phyloP scores from a whole-genome alignment of 2,113 vertebrate species.

The Coptodon rendalli region DNA sequence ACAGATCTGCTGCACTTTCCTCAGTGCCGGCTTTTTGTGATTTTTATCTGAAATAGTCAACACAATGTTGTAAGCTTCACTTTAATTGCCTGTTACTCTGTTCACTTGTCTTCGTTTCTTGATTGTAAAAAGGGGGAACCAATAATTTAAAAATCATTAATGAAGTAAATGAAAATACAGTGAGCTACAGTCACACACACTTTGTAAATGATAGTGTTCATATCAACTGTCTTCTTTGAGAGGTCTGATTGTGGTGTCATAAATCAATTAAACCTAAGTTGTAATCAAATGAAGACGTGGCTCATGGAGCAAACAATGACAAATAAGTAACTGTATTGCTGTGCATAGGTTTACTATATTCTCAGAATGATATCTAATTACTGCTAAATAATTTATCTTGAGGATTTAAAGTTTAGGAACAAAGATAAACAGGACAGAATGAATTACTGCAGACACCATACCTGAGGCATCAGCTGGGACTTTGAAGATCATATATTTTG shows the following conservation, averaged over 20 bases:
- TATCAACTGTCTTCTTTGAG: not conserved
- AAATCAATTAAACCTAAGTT: not conserved
- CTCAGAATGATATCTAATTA: not conserved
- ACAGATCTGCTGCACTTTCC: constrained; percentile 75
- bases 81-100: not conserved
- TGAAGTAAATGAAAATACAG: not conserved
- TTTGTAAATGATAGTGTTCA: not conserved
- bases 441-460: constrained; percentile 18
- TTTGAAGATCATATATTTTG: constrained; percentile 87
- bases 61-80: not conserved
- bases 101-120: not conserved
- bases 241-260: not conserved
- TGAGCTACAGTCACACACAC: not conserved
- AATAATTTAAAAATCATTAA: not conserved
- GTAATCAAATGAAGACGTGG: not conserved
- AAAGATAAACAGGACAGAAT: not conserved
- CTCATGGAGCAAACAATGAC: not conserved
- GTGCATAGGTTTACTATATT: not conserved
- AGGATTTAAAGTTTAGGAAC: not conserved
- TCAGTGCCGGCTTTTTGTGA: constrained; percentile 55
- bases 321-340: not conserved
- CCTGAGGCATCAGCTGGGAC: constrained; percentile 77
- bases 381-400: not conserved
- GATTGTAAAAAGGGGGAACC: not conserved
- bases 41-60: constrained; percentile 43